Evolutionary conservation across 2,797 vertebrate genomes (phyloP).

Genomic region (Notamacropus eugenii): DNA sequence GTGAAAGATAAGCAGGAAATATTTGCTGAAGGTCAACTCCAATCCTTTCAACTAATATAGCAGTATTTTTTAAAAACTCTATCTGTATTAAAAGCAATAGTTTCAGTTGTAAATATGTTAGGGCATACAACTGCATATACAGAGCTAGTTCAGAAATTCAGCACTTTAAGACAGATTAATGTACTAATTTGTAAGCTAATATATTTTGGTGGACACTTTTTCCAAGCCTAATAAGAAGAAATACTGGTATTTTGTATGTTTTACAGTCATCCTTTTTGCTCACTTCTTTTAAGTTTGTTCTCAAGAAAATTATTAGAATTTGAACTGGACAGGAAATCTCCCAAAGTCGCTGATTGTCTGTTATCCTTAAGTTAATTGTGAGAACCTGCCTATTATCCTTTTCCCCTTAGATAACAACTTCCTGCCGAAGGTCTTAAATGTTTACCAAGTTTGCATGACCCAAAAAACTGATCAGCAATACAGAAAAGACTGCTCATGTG

Average conservation of each 20-base stretch:
- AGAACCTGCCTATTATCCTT: not conserved
- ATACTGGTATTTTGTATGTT: not conserved
- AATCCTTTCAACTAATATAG: not conserved
- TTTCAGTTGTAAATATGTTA: not conserved
- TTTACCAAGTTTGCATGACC: not conserved
- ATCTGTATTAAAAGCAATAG: not conserved
- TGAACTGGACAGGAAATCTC: not conserved
- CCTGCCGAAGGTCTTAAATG: not conserved
- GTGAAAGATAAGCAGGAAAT: no score
- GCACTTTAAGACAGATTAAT: not conserved
- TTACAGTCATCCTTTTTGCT: not conserved
- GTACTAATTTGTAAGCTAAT: not conserved
- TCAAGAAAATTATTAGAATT: not conserved
- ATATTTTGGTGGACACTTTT: not conserved
- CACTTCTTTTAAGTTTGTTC: not conserved
- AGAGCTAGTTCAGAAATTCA: not conserved
- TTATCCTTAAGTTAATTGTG: not conserved
- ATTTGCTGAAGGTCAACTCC: not conserved
- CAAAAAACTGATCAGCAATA: not conserved
- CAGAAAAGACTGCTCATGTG: not conserved
- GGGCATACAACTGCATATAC: not conserved
- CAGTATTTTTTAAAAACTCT: not conserved
- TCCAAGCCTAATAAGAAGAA: not conserved
- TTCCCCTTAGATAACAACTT: not conserved
- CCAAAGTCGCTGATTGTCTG: not conserved